phyloP scores from a whole-genome alignment of 1,140 invertebrate species.

The Cyclargus thomasi region DNA sequence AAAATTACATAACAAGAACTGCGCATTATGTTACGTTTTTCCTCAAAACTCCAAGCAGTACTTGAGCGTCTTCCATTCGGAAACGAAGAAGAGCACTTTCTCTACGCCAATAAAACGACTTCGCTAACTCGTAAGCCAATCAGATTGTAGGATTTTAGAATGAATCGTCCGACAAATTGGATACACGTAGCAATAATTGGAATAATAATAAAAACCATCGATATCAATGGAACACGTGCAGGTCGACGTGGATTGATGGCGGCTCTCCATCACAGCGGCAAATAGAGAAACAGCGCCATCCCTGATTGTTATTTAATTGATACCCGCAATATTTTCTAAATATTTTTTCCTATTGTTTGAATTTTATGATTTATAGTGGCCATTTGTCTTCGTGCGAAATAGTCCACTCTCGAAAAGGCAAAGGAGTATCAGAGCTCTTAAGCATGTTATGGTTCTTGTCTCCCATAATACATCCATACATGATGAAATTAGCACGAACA shows the following conservation, averaged over 20 bases:
- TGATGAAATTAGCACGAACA: too few relatives aligned
- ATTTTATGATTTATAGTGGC: constrained; percentile 1
- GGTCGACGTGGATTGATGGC: background rate
- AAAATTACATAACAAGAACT: too few relatives aligned
- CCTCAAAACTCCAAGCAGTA: too few relatives aligned
- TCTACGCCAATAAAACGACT: too few relatives aligned
- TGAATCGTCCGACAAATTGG: background rate
- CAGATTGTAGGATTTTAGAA: background rate
- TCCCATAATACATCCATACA: too few relatives aligned
- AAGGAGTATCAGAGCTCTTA: too few relatives aligned
- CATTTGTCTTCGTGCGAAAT: background rate
- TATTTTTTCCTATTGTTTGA: background rate
- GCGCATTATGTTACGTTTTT: too few relatives aligned
- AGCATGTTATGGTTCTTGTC: too few relatives aligned
- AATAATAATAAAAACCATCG: constrained; percentile 19
- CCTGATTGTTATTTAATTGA: constrained; percentile 16
- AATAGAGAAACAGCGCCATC: constrained; percentile 16
- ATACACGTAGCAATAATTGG: background rate
- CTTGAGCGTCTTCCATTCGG: too few relatives aligned
- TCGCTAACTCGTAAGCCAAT: too few relatives aligned
- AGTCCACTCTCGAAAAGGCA: too few relatives aligned
- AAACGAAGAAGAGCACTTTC: too few relatives aligned
- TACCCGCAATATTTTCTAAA: background rate
- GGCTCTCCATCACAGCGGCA: constrained; percentile 4
- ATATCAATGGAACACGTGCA: constrained; percentile 28